A percentile compares a stretch with the other conserved stretches of the same genome.
Evolutionary conservation across 2,113 vertebrate genomes (phyloP).

Genomic region (Microcebus murinus): DNA sequence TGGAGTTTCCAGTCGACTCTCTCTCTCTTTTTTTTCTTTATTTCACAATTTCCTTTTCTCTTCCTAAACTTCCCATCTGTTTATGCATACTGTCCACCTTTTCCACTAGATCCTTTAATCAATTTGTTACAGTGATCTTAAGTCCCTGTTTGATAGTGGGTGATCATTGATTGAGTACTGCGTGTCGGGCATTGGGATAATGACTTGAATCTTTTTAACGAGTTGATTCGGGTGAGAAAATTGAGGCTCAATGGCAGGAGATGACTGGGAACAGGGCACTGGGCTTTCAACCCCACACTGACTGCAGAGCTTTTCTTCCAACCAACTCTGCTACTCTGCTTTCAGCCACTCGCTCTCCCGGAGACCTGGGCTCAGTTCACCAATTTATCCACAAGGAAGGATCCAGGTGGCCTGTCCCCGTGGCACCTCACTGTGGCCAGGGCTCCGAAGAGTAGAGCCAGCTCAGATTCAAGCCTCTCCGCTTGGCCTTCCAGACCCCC

Average conservation of each 20-base stretch:
- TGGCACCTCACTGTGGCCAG: slow-evolving; percentile 22
- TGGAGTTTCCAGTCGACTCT: background rate
- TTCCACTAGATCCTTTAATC: background rate
- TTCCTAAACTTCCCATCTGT: background rate
- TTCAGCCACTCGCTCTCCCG: background rate
- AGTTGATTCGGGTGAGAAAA: background rate
- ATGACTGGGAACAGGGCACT: background rate
- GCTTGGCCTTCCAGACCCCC: slow-evolving; percentile 34
- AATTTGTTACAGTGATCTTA: background rate
- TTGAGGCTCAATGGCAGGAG: background rate
- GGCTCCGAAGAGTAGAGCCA: slow-evolving; percentile 26
- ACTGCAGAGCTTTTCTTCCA: background rate
- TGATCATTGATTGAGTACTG: background rate
- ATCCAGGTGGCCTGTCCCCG: slow-evolving; percentile 65
- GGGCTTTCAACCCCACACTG: background rate
- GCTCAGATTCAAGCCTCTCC: slow-evolving; percentile 26
- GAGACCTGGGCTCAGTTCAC: background rate
- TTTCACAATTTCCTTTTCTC: background rate
- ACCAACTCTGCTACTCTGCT: background rate
- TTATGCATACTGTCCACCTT: background rate
- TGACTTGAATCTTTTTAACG: background rate
- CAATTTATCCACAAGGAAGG: slow-evolving; percentile 21
- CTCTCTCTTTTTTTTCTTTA: no score
- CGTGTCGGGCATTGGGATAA: background rate
- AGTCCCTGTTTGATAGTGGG: background rate